Percentiles rank a stretch among this genome's conserved stretches.
These are phyloP conservation scores for Lutjanus erythropterus DNA, from an alignment of 2,113 vertebrate species.

Conservation along the genomic window DNA sequence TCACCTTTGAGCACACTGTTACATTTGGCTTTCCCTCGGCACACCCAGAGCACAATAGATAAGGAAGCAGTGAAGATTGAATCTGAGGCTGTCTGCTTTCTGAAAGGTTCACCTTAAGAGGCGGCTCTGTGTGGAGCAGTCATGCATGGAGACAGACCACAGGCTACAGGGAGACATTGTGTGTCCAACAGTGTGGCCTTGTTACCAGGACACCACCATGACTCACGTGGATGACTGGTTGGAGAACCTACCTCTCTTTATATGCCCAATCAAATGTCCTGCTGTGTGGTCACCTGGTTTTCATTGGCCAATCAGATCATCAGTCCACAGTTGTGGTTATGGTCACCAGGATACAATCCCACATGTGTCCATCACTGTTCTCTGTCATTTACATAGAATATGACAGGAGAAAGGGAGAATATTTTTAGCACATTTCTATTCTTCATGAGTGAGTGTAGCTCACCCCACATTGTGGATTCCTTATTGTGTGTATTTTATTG, in stretches of 20 bases:
- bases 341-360: conserved; percentile 22
- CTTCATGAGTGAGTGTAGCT: conserved; percentile 1
- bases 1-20: conserved; percentile 20
- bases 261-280: conserved; percentile 38
- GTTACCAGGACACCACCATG: conserved; percentile 66
- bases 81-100: conserved; percentile 22
- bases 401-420: conserved; percentile 40
- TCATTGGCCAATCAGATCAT: conserved; percentile 27
- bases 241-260: conserved; percentile 30
- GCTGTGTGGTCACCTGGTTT: conserved; percentile 54
- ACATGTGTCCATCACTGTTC: conserved; percentile 18
- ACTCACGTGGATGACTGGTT: conserved; percentile 48
- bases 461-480: neutral
- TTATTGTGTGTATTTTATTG: conserved; percentile 44
- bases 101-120: conserved; percentile 70
- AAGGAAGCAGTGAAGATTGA: conserved; percentile 20
- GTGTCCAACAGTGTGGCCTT: conserved; percentile 73
- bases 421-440: conserved; percentile 13
- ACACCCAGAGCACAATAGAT: conserved; percentile 14
- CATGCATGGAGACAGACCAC: conserved; percentile 56
- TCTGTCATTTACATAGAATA: conserved; percentile 35
- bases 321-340: neutral
- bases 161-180: conserved; percentile 70
- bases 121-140: conserved; percentile 52
- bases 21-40: conserved; percentile 8